Percentiles rank a stretch among this genome's conserved stretches.
Conservation (phyloP, 1,140 invertebrate genomes). For the Limonius californicus region DNA sequence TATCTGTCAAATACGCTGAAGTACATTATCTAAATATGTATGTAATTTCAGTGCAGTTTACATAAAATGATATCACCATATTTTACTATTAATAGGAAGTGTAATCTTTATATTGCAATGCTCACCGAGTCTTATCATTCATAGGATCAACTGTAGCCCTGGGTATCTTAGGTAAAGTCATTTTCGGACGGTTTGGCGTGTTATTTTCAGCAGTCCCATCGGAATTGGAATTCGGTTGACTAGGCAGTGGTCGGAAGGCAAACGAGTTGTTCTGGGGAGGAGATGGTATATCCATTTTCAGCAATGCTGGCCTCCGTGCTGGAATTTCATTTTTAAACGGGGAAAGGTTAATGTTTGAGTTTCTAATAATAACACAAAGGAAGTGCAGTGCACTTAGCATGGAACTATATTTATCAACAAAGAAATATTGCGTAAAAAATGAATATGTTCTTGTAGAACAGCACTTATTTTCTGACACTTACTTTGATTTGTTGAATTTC, state of each 20-base stretch:
- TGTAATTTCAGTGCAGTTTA: constrained; percentile 3
- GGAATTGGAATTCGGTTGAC: constrained; percentile 15
- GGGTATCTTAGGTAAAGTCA: constrained; percentile 36
- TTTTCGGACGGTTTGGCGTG: constrained; percentile 35
- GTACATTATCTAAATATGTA: neutral
- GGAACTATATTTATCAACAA: no score
- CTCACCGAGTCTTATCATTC: constrained; percentile 35
- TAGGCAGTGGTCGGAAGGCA: constrained; percentile 29
- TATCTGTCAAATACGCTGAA: no score
- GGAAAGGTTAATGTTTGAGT: no score
- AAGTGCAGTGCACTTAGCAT: no score
- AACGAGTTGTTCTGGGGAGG: constrained; percentile 24
- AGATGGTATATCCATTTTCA: constrained; percentile 35
- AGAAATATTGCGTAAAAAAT: no score
- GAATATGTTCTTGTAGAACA: no score
- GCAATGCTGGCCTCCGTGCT: neutral
- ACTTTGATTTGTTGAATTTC: constrained; percentile 36
- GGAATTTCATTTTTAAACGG: no score
- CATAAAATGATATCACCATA: neutral
- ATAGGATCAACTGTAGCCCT: constrained; percentile 34
- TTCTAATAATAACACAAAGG: neutral
- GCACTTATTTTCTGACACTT: no score
- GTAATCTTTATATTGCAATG: neutral
- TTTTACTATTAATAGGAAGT: neutral
- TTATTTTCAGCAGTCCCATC: neutral